A percentile compares a stretch with the other conserved stretches of the same genome.
phyloP scores from a whole-genome alignment of 2,888 invertebrate genomes.

The Dilophus febrilis region DNA sequence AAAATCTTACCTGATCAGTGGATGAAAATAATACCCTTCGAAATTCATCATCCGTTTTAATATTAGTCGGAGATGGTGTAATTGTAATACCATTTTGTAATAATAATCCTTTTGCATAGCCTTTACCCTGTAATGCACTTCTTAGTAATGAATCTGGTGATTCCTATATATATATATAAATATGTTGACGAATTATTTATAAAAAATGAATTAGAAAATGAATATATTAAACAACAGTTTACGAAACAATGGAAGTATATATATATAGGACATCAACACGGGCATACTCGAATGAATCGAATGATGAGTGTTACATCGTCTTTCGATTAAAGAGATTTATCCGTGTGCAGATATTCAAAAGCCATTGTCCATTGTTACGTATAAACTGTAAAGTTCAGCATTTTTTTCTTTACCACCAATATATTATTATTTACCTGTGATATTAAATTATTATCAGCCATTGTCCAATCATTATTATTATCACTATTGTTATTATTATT shows the following conservation, averaged over 20 bases:
- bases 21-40: conserved; percentile 36
- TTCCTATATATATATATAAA: conserved; percentile 21
- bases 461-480: conserved; percentile 62
- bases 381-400: too few relatives aligned
- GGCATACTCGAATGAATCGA: too few relatives aligned
- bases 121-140: conserved; percentile 71
- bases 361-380: too few relatives aligned
- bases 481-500: conserved; percentile 14
- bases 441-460: conserved; percentile 51
- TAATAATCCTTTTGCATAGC: conserved; percentile 29
- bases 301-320: too few relatives aligned
- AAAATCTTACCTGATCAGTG: conserved; percentile 24
- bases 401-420: too few relatives aligned
- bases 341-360: too few relatives aligned
- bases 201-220: too few relatives aligned
- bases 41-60: conserved; percentile 41
- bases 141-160: conserved; percentile 56
- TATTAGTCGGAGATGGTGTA: conserved; percentile 26
- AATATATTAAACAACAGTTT: too few relatives aligned
- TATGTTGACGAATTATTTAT: too few relatives aligned
- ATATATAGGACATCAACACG: too few relatives aligned
- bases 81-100: conserved; percentile 27
- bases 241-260: too few relatives aligned
- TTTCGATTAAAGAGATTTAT: too few relatives aligned
- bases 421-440: not conserved